Base-by-base conservation (phyloP, 2,888 invertebrate species). In the Branchellion lobata region DNA sequence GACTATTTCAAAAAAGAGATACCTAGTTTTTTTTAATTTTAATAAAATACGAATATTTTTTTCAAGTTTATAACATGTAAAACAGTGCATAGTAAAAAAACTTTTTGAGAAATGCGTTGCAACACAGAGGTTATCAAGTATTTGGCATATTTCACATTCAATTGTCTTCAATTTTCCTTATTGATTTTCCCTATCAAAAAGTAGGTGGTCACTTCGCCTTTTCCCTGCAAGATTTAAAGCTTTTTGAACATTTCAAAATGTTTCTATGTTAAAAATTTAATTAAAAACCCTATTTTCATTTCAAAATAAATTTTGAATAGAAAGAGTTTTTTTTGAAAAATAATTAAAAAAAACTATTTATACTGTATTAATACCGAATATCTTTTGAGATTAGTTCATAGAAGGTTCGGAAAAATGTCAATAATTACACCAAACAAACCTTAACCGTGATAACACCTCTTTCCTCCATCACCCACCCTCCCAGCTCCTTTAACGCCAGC, bases 391-490 rank as follows among this genome's bases (percentile, higher is more conserved):
- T 31, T 71, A 8, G 11, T 24, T 8, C 11, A 65, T 24, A 65
- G 8, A 5, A 65, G n/a, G 65, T 14, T 5, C 14, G 29, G n/a
- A 29, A 65, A 5, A 5, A 65, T 65, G 65, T 27, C 31, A 29
- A 65, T 5, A 11, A 65, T 65, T 8, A 11, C 5, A 24, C n/a
- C 31, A 8, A 65, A 5, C n/a, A 72, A 29, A 81, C 81, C 80
- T 79, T 80, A 27, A 81, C 69, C 31, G 78, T 81, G 27, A 80
- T 68, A 68, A 81, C n/a, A 21, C 81, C 82, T 73, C 82, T 71
- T 75, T 71, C 40, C 74, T 83, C 81, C 11, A 80, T 79, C 1
- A 51, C 27, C 78, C 79, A 82, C 11, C 80, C 81, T 18, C 82
- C 82, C 3, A 82, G 71, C 18, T 79, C 79, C 5, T 78, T 80